Evolutionary conservation across 2,797 vertebrate species (phyloP), one percentile per base, ranked within the genome.

Genomic region (Acridotheres tristis): DNA sequence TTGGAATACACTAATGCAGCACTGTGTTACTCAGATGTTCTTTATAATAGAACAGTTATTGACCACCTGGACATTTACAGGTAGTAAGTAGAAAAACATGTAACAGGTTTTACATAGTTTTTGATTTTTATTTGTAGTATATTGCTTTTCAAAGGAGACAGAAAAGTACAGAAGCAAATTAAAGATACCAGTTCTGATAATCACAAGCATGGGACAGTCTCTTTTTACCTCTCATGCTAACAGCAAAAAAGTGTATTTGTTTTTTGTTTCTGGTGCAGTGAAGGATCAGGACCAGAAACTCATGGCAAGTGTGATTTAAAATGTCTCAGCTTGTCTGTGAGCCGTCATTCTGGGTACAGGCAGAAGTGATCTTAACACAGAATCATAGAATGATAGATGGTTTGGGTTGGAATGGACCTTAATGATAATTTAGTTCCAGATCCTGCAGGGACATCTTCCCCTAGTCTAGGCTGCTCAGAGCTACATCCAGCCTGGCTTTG

Each of bases 51-150:
- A 91, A 38, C 7, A 38, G 23, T 6, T 62, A 30, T 59, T 25
- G 18, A 32, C 17, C 47, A 78, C 30, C 14, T 83, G 48, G 62
- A 63, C 40, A 32, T 85, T 82, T 78, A 66, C 34, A 75, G 5
- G 8, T 54, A 53, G 8, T 72, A 90, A 89, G 45, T 17, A 91
- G 50, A 93, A 95, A 63, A 82, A 25, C 16, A 65, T 91, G 32
- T 29, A 36, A 38, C 17, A 88, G 34, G 3, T 10, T 88, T 86
- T 69, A 72, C 22, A 15, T 16, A 68, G 19, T 8, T 86, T 90
- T 92, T 65, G 2, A 10, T 43, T 87, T 81, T 78, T 82, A 48
- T 69, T 86, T 69, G 21, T 55, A 45, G 18, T 11, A 29, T 45
- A 63, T 61, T 77, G 23, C 4, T 71, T 93, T 83, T 74, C 29